These are phyloP conservation scores for Procambarus clarkii DNA, from an alignment of 1,140 invertebrate species.

Conservation along the genomic window DNA sequence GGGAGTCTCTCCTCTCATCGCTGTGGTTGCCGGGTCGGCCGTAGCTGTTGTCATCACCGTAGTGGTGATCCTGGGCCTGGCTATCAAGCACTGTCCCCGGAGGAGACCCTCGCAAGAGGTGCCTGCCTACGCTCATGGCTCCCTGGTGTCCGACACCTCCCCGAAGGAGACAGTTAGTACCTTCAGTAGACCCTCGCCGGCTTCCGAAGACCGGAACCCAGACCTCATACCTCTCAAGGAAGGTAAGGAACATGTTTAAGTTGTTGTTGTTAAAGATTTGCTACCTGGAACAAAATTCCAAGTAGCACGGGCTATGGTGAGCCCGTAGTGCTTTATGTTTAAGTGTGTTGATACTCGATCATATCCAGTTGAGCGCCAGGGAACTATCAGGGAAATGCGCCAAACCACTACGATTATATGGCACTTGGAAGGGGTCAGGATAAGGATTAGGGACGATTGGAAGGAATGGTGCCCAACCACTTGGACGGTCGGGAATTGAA, in stretches of 20 bases:
- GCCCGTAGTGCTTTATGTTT: too few relatives aligned
- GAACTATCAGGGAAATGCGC: too few relatives aligned
- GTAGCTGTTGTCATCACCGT: constrained; percentile 50
- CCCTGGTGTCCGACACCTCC: constrained; percentile 53
- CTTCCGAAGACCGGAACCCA: constrained; percentile 55
- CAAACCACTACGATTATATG: too few relatives aligned
- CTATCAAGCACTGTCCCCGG: constrained; percentile 59
- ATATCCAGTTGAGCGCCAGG: too few relatives aligned
- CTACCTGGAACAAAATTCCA: too few relatives aligned
- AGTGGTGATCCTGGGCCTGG: constrained; percentile 36
- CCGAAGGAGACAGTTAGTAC: constrained; percentile 58
- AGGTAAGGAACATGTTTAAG: not conserved
- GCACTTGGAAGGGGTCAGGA: too few relatives aligned
- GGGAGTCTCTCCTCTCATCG: constrained; percentile 40
- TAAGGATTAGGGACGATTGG: too few relatives aligned
- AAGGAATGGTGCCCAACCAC: too few relatives aligned
- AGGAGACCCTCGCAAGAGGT: not conserved
- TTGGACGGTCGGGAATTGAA: too few relatives aligned
- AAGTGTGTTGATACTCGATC: too few relatives aligned
- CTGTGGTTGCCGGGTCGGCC: constrained; percentile 33
- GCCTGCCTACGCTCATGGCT: constrained; percentile 11
- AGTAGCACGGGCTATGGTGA: too few relatives aligned
- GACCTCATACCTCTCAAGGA: constrained; percentile 55
- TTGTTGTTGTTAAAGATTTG: too few relatives aligned
- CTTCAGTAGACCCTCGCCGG: constrained; percentile 60